Evolutionary conservation across 1,140 invertebrate species (phyloP), one percentile per base, ranked within the genome.

Genomic region (Archegozetes longisetosus): DNA sequence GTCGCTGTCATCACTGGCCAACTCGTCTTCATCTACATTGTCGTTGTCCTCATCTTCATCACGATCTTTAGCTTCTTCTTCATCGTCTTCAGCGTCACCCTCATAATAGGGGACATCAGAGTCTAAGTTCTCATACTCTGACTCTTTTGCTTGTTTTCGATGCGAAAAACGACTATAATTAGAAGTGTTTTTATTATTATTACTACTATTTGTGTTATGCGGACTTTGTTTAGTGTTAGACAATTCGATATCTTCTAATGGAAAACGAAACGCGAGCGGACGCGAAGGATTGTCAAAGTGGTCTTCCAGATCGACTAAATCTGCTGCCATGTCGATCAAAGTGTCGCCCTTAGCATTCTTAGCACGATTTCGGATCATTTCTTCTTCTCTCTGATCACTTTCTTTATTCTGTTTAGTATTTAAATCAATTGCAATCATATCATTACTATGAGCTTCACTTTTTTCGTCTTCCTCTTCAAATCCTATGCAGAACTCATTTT

Each of bases 1-100:
- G 17, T 77, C 79, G 64, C 74, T 75, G 56, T 73, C 75, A 66
- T 80, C 78, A 56, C 51, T 14, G 17, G 63, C 64, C 17, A 61
- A 62, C 14, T n/a, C 13, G 12, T 58, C 24, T 20, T 58, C 55
- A n/a, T 48, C 29, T 40, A 53, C 17, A 9, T 54, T 54, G 27
- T 60, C 63, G 22, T 63, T 61, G 26, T 61, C 61, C 32, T 65
- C 64, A 22, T 65, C 62, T 13, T 50, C 54, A 46, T 32, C 26
- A 20, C 48, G 28, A 32, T 32, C 26, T n/a, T 54, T 27, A 59
- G 3, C 24, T 32, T 29, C 49, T 52, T 23, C 28, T 1, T 55
- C 52, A 12, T 54, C 52, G 2, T 25, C 28, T 23, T 40, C 53
- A 55, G n/a, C 9, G 14, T 47, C 28, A 22, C 32, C n/a, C 9